Percentiles rank a stretch among this genome's conserved stretches.
Evolutionary conservation across 1,140 invertebrate species (phyloP).

Genomic region (Danaus plexippus): DNA sequence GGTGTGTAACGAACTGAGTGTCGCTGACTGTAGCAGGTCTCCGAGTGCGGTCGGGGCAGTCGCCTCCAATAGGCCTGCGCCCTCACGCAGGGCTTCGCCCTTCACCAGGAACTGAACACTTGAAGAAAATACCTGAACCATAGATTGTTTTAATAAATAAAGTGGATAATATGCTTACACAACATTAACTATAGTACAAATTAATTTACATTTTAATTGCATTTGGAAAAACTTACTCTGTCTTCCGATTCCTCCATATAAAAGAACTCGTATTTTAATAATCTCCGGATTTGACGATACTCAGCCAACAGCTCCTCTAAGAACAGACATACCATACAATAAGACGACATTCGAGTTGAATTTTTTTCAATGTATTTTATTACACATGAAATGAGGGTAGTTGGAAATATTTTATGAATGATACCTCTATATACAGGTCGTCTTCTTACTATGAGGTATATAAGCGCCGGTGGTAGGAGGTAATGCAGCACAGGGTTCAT

Average conservation of each 20-base stretch:
- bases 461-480: constrained; percentile 74
- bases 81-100: too few relatives aligned
- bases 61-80: too few relatives aligned
- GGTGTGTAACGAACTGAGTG: too few relatives aligned
- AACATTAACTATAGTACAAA: neutral
- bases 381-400: constrained; percentile 1
- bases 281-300: constrained; percentile 66
- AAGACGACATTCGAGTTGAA: neutral
- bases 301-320: constrained; percentile 60
- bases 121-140: too few relatives aligned
- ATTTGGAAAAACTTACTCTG: constrained; percentile 22
- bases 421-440: constrained; percentile 32
- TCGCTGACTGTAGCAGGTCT: too few relatives aligned
- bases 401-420: constrained; percentile 4
- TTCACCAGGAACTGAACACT: too few relatives aligned
- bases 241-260: constrained; percentile 37
- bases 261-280: constrained; percentile 74
- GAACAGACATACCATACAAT: constrained; percentile 22
- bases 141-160: too few relatives aligned
- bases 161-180: too few relatives aligned
- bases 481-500: constrained; percentile 81
- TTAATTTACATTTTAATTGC: constrained; percentile 10
- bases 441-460: constrained; percentile 61
- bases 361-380: neutral
- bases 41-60: constrained; percentile 1